Conservation (phyloP, 2,888 invertebrate species). For the Oscheius sp. region DNA sequence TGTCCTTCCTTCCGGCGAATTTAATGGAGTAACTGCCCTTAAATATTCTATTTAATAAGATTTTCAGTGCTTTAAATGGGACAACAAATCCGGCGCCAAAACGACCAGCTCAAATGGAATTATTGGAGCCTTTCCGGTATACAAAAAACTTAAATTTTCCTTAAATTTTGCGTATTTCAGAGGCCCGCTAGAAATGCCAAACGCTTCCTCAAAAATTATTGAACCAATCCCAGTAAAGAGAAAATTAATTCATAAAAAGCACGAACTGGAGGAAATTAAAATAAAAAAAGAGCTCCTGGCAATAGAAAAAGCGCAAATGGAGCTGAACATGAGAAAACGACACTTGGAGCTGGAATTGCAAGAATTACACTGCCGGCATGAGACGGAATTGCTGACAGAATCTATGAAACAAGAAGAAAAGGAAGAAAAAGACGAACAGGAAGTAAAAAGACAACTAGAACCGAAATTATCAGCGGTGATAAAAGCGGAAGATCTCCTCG, state of each 20-base stretch:
- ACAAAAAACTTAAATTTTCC: neutral
- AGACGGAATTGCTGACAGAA: constrained; percentile 5
- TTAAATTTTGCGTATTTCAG: neutral
- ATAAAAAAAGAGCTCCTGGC: neutral
- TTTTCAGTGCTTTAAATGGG: constrained; percentile 3
- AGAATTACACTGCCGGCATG: neutral
- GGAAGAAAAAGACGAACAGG: neutral
- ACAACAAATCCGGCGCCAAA: neutral
- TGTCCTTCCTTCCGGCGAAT: constrained; percentile 4
- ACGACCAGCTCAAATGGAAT: neutral
- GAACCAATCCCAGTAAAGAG: neutral
- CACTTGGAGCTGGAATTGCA: neutral
- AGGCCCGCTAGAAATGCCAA: neutral
- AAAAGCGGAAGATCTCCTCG: constrained; percentile 7
- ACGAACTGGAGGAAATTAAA: neutral
- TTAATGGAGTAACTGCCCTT: neutral
- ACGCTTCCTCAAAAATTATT: neutral
- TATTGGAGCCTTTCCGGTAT: neutral
- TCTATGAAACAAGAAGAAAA: neutral
- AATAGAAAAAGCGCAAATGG: neutral
- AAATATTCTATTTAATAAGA: neutral
- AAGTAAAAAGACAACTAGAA: no score
- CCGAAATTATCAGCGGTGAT: neutral
- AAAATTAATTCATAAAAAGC: neutral
- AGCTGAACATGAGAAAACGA: constrained; percentile 4